Evolutionary conservation across 2,113 vertebrate genomes (phyloP).

Genomic region (Prionailurus viverrinus): DNA sequence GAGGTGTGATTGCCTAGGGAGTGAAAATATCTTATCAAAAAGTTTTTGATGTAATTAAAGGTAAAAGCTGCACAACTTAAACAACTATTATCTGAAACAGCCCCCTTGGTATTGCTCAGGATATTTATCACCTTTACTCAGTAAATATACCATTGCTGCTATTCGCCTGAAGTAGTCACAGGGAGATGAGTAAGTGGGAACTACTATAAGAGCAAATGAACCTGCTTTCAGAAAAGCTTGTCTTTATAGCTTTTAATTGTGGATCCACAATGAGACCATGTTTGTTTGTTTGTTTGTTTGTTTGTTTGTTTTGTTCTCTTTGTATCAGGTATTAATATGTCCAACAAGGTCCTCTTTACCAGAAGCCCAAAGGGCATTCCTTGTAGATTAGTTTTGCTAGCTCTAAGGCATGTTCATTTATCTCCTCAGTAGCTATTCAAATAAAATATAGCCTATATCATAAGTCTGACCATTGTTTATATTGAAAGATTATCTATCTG

Average conservation of each 20-base stretch:
- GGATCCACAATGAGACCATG: not conserved
- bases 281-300: not conserved
- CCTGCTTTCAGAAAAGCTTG: not conserved
- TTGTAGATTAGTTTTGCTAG: not conserved
- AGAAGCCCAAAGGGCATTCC: not conserved
- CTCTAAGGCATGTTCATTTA: not conserved
- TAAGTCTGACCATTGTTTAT: not conserved
- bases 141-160: not conserved
- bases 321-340: not conserved
- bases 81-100: not conserved
- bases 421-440: not conserved
- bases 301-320: not conserved
- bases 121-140: not conserved
- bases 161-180: not conserved
- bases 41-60: not conserved
- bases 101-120: not conserved
- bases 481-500: not conserved
- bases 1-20: not conserved
- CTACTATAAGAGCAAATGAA: not conserved
- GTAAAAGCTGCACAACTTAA: not conserved
- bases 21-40: not conserved
- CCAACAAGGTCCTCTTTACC: not conserved
- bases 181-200: not conserved
- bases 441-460: not conserved
- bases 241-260: not conserved